Percentiles rank a stretch among this genome's conserved stretches.
Conservation (phyloP, 2,888 invertebrate species). For the Campoplex capitator region DNA sequence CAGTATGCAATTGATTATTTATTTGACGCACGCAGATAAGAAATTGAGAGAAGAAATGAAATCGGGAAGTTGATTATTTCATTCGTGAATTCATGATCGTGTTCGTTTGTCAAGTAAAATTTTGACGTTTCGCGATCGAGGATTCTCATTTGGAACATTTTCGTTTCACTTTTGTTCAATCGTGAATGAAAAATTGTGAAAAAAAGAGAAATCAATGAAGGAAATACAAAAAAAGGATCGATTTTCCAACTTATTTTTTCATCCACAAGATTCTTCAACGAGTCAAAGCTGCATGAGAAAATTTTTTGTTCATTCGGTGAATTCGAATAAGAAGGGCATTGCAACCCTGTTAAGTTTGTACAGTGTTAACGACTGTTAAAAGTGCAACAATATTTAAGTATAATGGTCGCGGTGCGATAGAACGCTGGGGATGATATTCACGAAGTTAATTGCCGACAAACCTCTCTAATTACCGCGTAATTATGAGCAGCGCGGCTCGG, state of each 20-base stretch:
- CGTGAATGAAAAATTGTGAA: not conserved
- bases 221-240: too few relatives aligned
- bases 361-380: slow-evolving; percentile 6
- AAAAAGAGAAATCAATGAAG: not conserved
- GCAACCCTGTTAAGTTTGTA: slow-evolving; percentile 13
- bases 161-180: not conserved
- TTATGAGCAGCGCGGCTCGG: slow-evolving; percentile 76
- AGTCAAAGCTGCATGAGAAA: not conserved
- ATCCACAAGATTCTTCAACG: not conserved
- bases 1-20: too few relatives aligned
- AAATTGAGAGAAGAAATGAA: too few relatives aligned
- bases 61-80: too few relatives aligned
- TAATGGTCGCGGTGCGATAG: slow-evolving; percentile 68
- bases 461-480: slow-evolving; percentile 82
- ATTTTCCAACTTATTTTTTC: not conserved
- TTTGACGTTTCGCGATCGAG: not conserved
- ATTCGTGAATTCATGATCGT: too few relatives aligned
- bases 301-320: slow-evolving; percentile 19
- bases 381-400: slow-evolving; percentile 44
- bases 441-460: slow-evolving; percentile 81
- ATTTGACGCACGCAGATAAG: too few relatives aligned
- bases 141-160: not conserved
- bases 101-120: not conserved
- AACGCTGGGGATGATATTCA: slow-evolving; percentile 75
- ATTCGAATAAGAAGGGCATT: slow-evolving; percentile 21